Conservation (phyloP, 1,140 invertebrate genomes). For the Cydia pomonella region DNA sequence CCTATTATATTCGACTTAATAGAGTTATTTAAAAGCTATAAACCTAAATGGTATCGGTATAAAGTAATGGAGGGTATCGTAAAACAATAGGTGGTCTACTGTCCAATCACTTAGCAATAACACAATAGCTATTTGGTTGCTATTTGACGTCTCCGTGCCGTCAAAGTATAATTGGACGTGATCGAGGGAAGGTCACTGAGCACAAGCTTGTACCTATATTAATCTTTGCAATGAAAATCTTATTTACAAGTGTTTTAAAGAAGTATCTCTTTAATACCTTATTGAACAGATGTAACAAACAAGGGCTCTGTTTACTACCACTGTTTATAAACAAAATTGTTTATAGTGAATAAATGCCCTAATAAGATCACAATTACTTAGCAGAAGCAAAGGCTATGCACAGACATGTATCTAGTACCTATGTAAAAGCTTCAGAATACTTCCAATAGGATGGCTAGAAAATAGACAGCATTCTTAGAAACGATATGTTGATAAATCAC, state of each 20-base stretch:
- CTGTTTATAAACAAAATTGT: too few species aligned
- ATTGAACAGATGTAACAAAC: too few species aligned
- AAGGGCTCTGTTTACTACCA: too few species aligned
- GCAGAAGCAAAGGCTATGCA: too few species aligned
- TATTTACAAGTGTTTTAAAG: background rate
- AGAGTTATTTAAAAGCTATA: constrained; percentile 10
- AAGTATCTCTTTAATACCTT: too few species aligned
- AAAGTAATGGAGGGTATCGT: constrained; percentile 19
- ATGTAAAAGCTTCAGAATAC: too few species aligned
- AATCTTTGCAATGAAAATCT: background rate
- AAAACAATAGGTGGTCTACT: constrained; percentile 24
- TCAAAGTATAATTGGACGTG: constrained; percentile 17
- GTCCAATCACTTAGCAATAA: constrained; percentile 33
- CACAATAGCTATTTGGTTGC: background rate
- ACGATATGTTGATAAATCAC: too few species aligned
- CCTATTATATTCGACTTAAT: background rate
- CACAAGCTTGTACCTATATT: background rate
- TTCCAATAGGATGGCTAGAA: too few species aligned
- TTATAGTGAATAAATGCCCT: too few species aligned
- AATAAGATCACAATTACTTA: too few species aligned
- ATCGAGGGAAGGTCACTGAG: background rate
- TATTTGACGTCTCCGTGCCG: constrained; percentile 13
- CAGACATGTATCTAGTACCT: too few species aligned
- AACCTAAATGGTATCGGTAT: constrained; percentile 14
- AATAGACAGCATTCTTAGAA: too few species aligned